phyloP scores from a whole-genome alignment of 2,113 vertebrate genomes.

The Cairina moschata region DNA sequence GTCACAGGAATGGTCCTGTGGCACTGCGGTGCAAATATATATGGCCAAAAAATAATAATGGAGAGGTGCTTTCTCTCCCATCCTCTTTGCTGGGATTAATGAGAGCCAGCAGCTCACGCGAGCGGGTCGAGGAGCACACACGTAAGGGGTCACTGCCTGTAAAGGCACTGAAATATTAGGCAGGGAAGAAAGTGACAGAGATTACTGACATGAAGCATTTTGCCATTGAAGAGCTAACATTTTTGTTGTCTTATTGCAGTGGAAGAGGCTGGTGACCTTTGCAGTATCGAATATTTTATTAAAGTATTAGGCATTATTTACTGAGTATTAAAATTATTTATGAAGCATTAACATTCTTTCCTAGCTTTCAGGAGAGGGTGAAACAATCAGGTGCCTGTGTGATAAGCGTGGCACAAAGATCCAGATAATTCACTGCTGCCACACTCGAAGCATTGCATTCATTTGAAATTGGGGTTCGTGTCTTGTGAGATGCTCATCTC shows the following conservation, averaged over 20 bases:
- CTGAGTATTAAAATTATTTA: neutral
- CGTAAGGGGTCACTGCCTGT: neutral
- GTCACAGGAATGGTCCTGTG: fast-evolving
- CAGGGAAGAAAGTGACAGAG: neutral
- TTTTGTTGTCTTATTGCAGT: neutral
- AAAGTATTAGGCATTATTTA: neutral
- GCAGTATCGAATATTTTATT: neutral
- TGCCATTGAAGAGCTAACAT: neutral
- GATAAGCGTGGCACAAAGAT: neutral
- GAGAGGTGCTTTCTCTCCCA: neutral
- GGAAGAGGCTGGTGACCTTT: neutral
- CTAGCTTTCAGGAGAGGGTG: neutral
- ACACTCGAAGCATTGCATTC: neutral
- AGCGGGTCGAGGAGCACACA: neutral
- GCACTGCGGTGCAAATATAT: neutral
- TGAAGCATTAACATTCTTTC: neutral
- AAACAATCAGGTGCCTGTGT: neutral
- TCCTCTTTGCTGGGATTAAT: neutral
- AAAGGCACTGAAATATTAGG: neutral
- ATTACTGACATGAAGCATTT: neutral
- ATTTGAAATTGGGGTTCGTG: neutral
- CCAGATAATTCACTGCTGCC: neutral
- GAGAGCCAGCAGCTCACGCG: neutral
- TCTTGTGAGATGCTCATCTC: neutral
- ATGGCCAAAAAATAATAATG: neutral